Evolutionary conservation across 2,888 invertebrate species (phyloP), one percentile per base, ranked within the genome.

Genomic region (Thymelicus lineola): DNA sequence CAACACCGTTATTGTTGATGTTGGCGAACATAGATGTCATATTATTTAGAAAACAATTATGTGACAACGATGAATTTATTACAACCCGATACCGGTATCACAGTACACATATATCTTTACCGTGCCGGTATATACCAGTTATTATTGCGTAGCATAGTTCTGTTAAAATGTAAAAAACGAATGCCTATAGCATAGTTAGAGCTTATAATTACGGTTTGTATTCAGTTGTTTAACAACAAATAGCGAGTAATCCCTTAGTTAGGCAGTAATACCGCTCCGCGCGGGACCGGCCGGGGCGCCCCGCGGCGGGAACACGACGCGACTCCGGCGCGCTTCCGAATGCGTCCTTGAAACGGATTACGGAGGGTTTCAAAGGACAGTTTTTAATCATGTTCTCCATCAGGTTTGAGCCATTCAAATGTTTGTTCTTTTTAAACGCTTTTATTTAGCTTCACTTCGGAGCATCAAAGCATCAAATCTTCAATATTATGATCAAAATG

Each of bases 231-330:
- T n/a, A 65, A 66, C 65, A 66, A 66, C 65, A 66, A 53, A 28
- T n/a, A 50, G 38, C 36, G n/a, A 36, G 59, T 60, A 65, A 65
- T 53, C 63, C 66, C 67, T 28, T 67, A 71, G 62, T 58, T 63
- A 63, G 38, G 17, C 15, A 28, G 48, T 42, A 58, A 36, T 36
- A n/a, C 14, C 0, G 3, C 57, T 38, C n/a, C 48, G 48, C 6
- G 7, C 36, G 7, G 36, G 7, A 7, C 38, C 36, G 36, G 4
- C 38, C n/a, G n/a, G n/a, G 38, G 3, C 38, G 38, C 38, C 9
- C 7, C 7, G 38, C 6, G n/a, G n/a, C n/a, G n/a, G n/a, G n/a
- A n/a, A 12, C 10, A 17, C 6, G 2, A 50, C 50, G 9, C 46
- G 66, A 15, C 48, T 36, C 48, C 58, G 15, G 38, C 55, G 58